Conservation (phyloP, 2,797 vertebrate genomes). For the Falco concolor region DNA sequence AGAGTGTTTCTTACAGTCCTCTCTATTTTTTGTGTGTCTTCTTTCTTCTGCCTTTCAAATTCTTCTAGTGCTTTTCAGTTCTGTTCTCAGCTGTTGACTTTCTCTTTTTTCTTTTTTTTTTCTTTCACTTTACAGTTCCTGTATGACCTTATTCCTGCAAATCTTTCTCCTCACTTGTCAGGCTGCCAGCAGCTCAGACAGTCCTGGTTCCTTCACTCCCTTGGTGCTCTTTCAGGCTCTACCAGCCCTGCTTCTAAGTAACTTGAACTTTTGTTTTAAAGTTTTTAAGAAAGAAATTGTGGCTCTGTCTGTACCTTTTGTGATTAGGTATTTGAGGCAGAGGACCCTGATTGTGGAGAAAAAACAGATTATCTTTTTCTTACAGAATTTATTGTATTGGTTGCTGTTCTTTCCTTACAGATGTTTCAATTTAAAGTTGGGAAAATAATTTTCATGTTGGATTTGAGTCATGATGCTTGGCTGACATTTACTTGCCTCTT, state of each 20-base stretch:
- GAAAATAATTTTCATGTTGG: constrained; percentile 58
- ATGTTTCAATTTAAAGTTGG: constrained; percentile 71
- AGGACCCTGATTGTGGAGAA: background rate
- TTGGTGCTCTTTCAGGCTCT: background rate
- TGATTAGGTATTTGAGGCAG: background rate
- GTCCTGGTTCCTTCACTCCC: background rate
- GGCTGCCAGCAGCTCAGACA: background rate
- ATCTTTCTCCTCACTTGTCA: background rate
- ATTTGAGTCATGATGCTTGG: constrained; percentile 63
- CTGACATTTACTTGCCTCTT: constrained; percentile 57
- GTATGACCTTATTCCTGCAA: constrained; percentile 17
- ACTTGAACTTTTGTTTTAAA: background rate
- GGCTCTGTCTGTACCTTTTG: background rate
- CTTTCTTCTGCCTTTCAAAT: background rate
- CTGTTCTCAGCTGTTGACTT: background rate
- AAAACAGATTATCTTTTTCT: background rate
- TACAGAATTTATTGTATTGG: background rate
- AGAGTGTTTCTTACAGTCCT: background rate
- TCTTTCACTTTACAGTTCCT: constrained; percentile 28
- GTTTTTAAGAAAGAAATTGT: background rate
- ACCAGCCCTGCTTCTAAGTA: background rate
- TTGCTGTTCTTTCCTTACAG: constrained; percentile 34
- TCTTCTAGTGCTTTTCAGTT: background rate
- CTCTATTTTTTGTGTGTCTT: background rate
- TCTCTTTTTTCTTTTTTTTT: background rate